A percentile compares a stretch with the other conserved stretches of the same genome.
Evolutionary conservation across 1,140 invertebrate genomes (phyloP).

Genomic region (Manduca sexta): DNA sequence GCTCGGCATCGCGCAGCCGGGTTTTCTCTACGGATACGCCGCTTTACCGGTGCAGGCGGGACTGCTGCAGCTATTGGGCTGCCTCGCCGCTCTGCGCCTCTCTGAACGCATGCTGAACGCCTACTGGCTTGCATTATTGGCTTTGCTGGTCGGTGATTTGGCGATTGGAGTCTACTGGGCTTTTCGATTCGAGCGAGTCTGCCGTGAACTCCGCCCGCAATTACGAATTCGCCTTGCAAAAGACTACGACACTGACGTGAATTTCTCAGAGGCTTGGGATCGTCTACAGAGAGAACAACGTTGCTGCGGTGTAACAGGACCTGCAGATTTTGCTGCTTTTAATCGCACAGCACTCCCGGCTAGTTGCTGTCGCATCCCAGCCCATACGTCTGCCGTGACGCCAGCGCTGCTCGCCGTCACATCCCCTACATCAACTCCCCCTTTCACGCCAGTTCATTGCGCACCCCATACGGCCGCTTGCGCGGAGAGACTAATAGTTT

Average conservation of each 20-base stretch:
- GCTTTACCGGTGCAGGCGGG: constrained; percentile 83
- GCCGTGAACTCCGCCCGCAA: constrained; percentile 79
- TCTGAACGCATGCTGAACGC: constrained; percentile 86
- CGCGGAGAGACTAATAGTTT: constrained; percentile 79
- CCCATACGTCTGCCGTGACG: constrained; percentile 51
- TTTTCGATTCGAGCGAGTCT: constrained; percentile 85
- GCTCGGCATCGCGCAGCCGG: constrained; percentile 83
- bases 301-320: constrained; percentile 86
- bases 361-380: constrained; percentile 72
- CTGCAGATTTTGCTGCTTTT: constrained; percentile 76
- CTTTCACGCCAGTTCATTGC: constrained; percentile 56
- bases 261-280: constrained; percentile 87
- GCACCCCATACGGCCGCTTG: constrained; percentile 76
- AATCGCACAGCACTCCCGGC: constrained; percentile 65
- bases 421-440: constrained; percentile 76
- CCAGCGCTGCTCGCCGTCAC: constrained; percentile 78
- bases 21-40: constrained; percentile 88
- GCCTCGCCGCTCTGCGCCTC: constrained; percentile 84
- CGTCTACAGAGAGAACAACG: constrained; percentile 82
- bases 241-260: constrained; percentile 82
- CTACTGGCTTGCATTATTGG: constrained; percentile 88
- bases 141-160: constrained; percentile 87
- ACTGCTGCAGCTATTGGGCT: constrained; percentile 83
- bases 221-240: constrained; percentile 74
- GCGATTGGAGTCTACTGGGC: constrained; percentile 91